Base-by-base conservation (phyloP, 1,140 invertebrate genomes). In the Colletes gigas region DNA sequence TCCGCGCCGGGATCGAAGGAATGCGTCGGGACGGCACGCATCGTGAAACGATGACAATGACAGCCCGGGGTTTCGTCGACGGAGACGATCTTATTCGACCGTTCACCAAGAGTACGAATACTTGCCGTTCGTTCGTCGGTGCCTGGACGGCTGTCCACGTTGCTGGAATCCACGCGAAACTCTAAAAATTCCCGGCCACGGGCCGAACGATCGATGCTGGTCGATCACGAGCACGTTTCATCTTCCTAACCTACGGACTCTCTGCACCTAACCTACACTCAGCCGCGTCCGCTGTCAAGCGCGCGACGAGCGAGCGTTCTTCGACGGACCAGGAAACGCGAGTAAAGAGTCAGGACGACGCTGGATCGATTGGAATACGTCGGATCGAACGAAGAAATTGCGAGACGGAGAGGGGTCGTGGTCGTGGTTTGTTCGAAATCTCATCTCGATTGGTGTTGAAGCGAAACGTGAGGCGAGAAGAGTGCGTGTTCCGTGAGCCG, bases 401-500 rank as follows among this genome's bases (percentile, higher is more conserved):
- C 6, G 10, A 50, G 47, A 41, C 7, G 44, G 1, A 47, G 44
- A 65, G n/a, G 14, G 14, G 9, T 17, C 47, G 17, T 44, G 19
- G 17, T 66, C 7, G 15, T 44, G 39, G 30, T 50, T 54, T 47
- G 30, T 41, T 47, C 68, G 55, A 30, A 59, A 21, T 62, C 60
- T 62, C 30, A 3, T 72, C 44, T 47, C 52, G 44, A 74, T 75
- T 60, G 72, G 78, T 75, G 78, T 68, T 67, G 17, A 59, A 74
- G 52, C 55, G 71, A 67, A 52, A 78, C 57, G 68, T 54, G 78
- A 54, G 62, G 54, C 73, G 70, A 77, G 68, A 78, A 62, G 75
- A 84, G 85, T 85, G 86, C 85, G 85, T 87, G 85, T 87, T 79
- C 76, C 86, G 84, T 77, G 85, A 74, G 83, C 82, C 69, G 76